These are phyloP conservation scores for Notarius quadriscutis DNA, from an alignment of 2,113 vertebrate species.

Conservation along the genomic window DNA sequence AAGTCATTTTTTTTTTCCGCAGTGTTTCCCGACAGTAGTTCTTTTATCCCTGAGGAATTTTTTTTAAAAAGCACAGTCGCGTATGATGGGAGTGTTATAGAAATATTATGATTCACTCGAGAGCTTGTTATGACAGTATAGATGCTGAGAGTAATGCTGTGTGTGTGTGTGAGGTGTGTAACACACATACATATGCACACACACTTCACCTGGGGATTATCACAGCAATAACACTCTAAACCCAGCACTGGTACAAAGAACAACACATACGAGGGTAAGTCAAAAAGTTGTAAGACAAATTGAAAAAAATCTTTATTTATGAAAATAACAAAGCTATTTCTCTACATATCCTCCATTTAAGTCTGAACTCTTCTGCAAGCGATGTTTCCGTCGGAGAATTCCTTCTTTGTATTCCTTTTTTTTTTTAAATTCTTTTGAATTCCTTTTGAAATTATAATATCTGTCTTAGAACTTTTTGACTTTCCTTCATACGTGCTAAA, in stretches of 20 bases:
- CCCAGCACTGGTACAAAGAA: background rate
- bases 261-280: too few relatives aligned
- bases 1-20: background rate
- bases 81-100: background rate
- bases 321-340: too few relatives aligned
- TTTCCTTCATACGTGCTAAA: background rate
- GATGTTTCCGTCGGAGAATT: too few relatives aligned
- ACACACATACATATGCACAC: conserved; percentile 43
- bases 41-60: background rate
- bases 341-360: too few relatives aligned
- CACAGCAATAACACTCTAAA: conserved; percentile 57
- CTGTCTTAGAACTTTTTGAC: too few relatives aligned
- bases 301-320: too few relatives aligned
- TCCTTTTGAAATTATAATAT: too few relatives aligned
- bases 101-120: background rate
- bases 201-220: conserved; percentile 60
- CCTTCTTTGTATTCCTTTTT: too few relatives aligned
- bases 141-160: background rate
- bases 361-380: too few relatives aligned
- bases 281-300: too few relatives aligned
- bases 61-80: too few relatives aligned
- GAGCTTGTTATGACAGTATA: background rate
- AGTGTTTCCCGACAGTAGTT: background rate
- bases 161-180: background rate
- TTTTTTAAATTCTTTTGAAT: too few relatives aligned